Base-by-base conservation (phyloP, 2,888 invertebrate genomes). In the Tetragnatha montana region DNA sequence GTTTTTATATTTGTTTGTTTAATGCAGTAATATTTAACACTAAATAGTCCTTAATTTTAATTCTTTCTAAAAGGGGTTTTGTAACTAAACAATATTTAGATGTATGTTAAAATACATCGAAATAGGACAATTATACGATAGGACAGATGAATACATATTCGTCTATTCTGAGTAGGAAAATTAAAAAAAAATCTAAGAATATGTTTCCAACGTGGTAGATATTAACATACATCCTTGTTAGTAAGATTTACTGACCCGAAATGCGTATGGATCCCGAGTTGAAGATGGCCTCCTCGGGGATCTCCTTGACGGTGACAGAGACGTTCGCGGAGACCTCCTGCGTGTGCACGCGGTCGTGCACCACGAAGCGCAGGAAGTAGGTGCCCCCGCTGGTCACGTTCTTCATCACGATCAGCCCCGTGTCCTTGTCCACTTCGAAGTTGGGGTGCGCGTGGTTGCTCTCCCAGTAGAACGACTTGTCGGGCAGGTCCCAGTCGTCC, bases 401-500 rank as follows among this genome's bases (percentile, higher is more conserved):
- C 93, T 96, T 96, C 98, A 99, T 99, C 91, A 96, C 97, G 92
- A 99, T 96, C 97, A 98, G 97, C 21, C 99, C 99, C 0, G 97
- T 97, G 93, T 97, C 97, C 93, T 97, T 96, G 93, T 98, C 96
- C 50, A 99, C 94, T 91, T 96, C 97, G 93, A 98, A 98, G 92
- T 96, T 95, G 0, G 96, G 96, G 94, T 98, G 97, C 84, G 92
- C 92, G 93, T 97, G 97, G 84, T 96, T 95, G 76, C 95, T 95
- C 93, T 97, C 97, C 97, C 98, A 98, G 93, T 97, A 97, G 94
- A 98, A 99, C 93, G 97, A 98, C 94, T 99, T 99, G 93, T 99
- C 99, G 0, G 97, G 97, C 91, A 98, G 94, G 94, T 99, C 99
- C 99, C 99, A 99, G 93, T 99, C 99, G 94, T 99, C 99, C 91